Percentiles rank a stretch among this genome's conserved stretches.
Conservation (phyloP, 2,797 vertebrate species). For the Rhadinocentrus ornatus region DNA sequence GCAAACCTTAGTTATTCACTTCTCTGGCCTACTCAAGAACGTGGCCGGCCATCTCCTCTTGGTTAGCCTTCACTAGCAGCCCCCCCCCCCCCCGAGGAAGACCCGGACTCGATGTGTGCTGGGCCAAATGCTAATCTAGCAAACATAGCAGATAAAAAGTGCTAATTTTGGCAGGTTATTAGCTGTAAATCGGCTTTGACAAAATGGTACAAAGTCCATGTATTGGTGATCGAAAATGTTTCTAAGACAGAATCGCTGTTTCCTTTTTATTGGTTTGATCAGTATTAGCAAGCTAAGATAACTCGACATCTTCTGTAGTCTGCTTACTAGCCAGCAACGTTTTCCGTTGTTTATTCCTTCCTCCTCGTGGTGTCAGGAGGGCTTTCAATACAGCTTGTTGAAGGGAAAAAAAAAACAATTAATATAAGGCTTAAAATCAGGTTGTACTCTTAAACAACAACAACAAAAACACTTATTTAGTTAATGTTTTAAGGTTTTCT, state of each 20-base stretch:
- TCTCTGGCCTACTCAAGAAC: slow-evolving; percentile 32
- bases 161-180: background rate
- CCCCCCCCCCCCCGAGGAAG: slow-evolving; percentile 4
- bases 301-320: background rate
- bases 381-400: background rate
- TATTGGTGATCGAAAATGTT: background rate
- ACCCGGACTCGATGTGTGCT: background rate
- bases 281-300: slow-evolving; percentile 5
- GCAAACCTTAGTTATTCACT: slow-evolving; percentile 1
- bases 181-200: background rate
- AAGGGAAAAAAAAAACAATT: background rate
- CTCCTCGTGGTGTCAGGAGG: background rate
- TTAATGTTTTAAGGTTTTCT: background rate
- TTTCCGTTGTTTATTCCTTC: background rate
- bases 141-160: background rate
- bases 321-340: background rate
- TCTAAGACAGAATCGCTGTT: background rate
- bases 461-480: no score
- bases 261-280: background rate
- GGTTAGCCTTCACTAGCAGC: slow-evolving; percentile 29
- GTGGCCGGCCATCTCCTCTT: slow-evolving; percentile 29
- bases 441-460: no score
- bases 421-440: background rate
- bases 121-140: slow-evolving; percentile 10
- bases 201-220: background rate